Base-by-base conservation (phyloP, 92 coral and sea anemone genomes). In the Phymanthus crucifer region DNA sequence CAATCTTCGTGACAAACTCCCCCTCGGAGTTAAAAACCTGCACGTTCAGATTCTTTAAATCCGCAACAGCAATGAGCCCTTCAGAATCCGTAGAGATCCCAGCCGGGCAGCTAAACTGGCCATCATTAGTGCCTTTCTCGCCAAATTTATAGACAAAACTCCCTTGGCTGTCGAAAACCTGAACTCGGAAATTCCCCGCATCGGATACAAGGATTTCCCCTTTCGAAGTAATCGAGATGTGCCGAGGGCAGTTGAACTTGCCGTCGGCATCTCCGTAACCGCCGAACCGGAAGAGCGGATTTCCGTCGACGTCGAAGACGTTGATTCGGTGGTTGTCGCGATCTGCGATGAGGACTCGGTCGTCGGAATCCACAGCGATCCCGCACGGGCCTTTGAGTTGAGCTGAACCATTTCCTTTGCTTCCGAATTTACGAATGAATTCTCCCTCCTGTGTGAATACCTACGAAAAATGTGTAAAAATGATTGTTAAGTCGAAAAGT, bases 311-410 rank as follows among this genome's bases (percentile, higher is more conserved):
- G 75, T 92, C 97, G 79, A 92, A 92, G 56, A 92, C 82, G 76
- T 92, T 93, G 37, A 92, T 77, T 80, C 97, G 94, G 80, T 92
- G 93, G 52, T 92, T 92, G 87, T 92, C 97, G 81, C 97, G 97
- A 71, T 92, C 97, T 43, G 91, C 93, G 68, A 92, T 89, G 69
- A 92, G 68, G 69, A 92, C 82, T 40, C 97, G 94, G 67, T 90
- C 90, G n/a, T 92, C 88, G 12, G 86, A 76, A 80, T 92, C 97
- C 24, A 92, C 17, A 3, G 88, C 87, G 35, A 90, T 77, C 19
- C 97, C 97, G 74, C 97, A 92, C 1, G 97, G 97, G 0, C 97
- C 97, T 74, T 92, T 92, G 12, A 92, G 83, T 38, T 92, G 97
- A 32, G 89, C 97, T 3, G 77, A 76, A 36, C 93, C 89, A 1